Percentiles rank a stretch among this genome's conserved stretches.
Conservation (phyloP, 2,888 invertebrate species). For the Pollenia labialis region DNA sequence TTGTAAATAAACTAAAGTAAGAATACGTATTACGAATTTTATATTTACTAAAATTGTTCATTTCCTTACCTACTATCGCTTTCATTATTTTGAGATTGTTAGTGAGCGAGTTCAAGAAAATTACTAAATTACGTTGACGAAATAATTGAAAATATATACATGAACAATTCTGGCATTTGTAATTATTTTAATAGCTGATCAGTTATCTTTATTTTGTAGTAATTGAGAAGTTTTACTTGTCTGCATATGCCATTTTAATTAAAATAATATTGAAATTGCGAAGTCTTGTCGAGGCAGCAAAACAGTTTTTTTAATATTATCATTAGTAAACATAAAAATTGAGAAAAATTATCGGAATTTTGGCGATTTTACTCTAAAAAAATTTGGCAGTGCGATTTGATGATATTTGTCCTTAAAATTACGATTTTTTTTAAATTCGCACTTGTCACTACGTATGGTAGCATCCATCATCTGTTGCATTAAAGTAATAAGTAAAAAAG, state of each 20-base stretch:
- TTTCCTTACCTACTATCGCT: slow-evolving; percentile 8
- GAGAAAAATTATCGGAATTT: too few species aligned
- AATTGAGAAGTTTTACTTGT: neutral
- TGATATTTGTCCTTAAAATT: too few species aligned
- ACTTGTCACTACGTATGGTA: too few species aligned
- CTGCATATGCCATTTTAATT: slow-evolving; percentile 35
- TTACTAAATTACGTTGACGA: neutral
- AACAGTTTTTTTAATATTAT: too few species aligned
- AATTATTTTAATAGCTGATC: slow-evolving; percentile 51
- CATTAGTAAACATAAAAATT: too few species aligned
- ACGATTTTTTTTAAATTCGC: too few species aligned
- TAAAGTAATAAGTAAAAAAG: too few species aligned
- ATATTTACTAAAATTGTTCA: too few species aligned
- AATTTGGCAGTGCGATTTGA: too few species aligned
- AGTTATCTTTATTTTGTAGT: neutral
- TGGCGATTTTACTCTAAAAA: too few species aligned
- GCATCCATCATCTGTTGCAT: too few species aligned
- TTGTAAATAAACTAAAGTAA: neutral
- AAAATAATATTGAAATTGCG: slow-evolving; percentile 18
- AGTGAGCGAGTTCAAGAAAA: neutral
- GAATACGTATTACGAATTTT: neutral
- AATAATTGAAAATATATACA: slow-evolving; percentile 27
- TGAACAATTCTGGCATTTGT: neutral
- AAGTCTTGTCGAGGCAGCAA: neutral
- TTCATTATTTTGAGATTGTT: slow-evolving; percentile 22